Base-by-base conservation (phyloP, 1,140 invertebrate genomes). In the Ooceraea biroi region DNA sequence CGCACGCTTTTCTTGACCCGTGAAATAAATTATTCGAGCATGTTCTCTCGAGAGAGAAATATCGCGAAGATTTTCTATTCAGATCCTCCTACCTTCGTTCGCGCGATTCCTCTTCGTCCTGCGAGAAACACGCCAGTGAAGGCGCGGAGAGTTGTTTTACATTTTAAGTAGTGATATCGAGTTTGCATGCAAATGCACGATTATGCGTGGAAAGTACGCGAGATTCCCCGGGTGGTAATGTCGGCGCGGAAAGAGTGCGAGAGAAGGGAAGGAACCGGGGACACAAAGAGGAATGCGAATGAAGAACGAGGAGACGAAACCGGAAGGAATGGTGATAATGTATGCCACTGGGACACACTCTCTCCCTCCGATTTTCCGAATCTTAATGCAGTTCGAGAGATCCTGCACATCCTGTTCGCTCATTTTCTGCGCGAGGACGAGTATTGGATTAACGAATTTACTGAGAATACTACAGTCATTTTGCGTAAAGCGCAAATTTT, bases 121-220 rank as follows among this genome's bases (percentile, higher is more conserved):
- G 19, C 44, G 60, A 71, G 44, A 48, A 46, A 71, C 25, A 44
- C n/a, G 41, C 0, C 25, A 22, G 12, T n/a, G 66, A 44, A 87
- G 60, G 55, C 48, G 85, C 84, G 69, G 90, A 87, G 93, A 87
- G 93, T 93, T 94, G 92, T 93, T 93, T 94, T 93, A 93, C 93
- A 94, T 94, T 93, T 93, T 94, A 93, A 93, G 93, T 92, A 93
- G 92, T 93, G 90, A 94, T 93, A 93, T 94, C 92, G 91, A 93
- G 91, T 93, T 94, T 94, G 92, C 92, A 93, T 94, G 93, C 91
- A 93, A 94, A 94, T 94, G 85, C 87, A 90, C 91, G 91, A 93
- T 94, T 94, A 94, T 92, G 87, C 88, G 89, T 83, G 88, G 69
- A 87, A 83, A 84, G 52, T 76, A 60, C 25, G 41, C 69, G 61